These are phyloP conservation scores for Ferdinandea cuprea DNA, from an alignment of 2,888 invertebrate genomes.

Conservation along the genomic window DNA sequence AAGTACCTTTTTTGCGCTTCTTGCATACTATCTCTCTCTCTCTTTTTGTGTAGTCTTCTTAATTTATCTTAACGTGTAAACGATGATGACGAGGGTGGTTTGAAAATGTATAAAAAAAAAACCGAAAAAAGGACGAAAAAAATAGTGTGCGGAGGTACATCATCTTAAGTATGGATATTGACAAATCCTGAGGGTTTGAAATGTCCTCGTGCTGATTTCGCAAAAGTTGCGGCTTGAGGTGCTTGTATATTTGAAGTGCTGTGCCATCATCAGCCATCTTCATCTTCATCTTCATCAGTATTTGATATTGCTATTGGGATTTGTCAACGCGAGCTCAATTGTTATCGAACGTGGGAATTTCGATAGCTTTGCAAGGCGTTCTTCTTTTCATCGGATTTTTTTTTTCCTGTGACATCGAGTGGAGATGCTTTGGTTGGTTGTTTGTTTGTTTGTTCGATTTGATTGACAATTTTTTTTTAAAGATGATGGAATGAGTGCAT, in stretches of 20 bases:
- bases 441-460: constrained; percentile 57
- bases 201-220: constrained; percentile 38
- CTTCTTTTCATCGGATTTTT: not conserved
- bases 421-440: too few relatives aligned
- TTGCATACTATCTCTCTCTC: constrained; percentile 25
- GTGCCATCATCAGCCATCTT: too few relatives aligned
- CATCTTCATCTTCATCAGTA: constrained; percentile 22
- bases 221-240: constrained; percentile 16
- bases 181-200: constrained; percentile 44
- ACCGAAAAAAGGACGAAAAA: not conserved
- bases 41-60: constrained; percentile 63
- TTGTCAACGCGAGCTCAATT: constrained; percentile 62
- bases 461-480: constrained; percentile 55
- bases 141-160: constrained; percentile 13
- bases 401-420: constrained; percentile 43
- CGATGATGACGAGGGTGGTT: constrained; percentile 62
- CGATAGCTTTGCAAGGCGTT: constrained; percentile 33
- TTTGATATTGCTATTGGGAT: constrained; percentile 49
- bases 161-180: constrained; percentile 25
- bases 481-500: constrained; percentile 28
- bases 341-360: constrained; percentile 68
- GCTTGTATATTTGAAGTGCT: constrained; percentile 41
- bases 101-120: constrained; percentile 14
- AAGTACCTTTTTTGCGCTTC: constrained; percentile 2
- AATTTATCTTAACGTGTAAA: constrained; percentile 74